phyloP scores from a whole-genome alignment of 2,888 invertebrate species.

The Pseudoips prasinana region DNA sequence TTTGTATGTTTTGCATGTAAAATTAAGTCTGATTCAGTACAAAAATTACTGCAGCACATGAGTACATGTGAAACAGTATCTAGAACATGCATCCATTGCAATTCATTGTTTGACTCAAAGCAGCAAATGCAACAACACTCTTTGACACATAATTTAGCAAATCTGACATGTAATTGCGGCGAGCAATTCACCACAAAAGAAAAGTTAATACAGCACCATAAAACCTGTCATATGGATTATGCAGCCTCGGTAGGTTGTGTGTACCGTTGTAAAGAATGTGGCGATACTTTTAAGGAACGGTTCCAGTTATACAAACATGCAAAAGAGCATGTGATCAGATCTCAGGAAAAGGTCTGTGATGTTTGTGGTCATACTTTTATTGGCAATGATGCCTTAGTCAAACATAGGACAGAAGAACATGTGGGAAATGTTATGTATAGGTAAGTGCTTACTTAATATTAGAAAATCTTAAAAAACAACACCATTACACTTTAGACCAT shows the following conservation, averaged over 20 bases:
- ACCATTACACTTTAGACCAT: too few species aligned
- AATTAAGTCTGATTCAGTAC: conserved; percentile 50
- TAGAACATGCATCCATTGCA: conserved; percentile 63
- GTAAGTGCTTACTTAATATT: conserved; percentile 39
- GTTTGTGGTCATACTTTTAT: conserved; percentile 59
- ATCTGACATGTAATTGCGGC: conserved; percentile 56
- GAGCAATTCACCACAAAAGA: conserved; percentile 55
- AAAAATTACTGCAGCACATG: conserved; percentile 62
- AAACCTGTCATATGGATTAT: conserved; percentile 53
- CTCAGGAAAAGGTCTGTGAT: conserved; percentile 58
- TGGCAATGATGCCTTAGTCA: conserved; percentile 50
- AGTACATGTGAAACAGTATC: conserved; percentile 60
- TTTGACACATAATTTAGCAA: conserved; percentile 42
- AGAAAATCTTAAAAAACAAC: conserved; percentile 4
- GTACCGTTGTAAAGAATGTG: conserved; percentile 69
- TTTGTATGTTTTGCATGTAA: conserved; percentile 67
- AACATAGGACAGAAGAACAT: conserved; percentile 60
- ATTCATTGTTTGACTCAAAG: conserved; percentile 62
- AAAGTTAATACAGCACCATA: conserved; percentile 52
- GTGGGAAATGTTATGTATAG: conserved; percentile 49
- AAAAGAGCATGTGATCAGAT: conserved; percentile 57
- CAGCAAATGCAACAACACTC: conserved; percentile 64
- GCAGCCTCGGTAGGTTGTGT: conserved; percentile 48
- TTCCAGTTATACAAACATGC: conserved; percentile 65
- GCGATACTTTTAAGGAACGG: conserved; percentile 57